Evolutionary conservation across 1,140 invertebrate genomes (phyloP), one percentile per base, ranked within the genome.

Genomic region (Neodiprion lecontei): DNA sequence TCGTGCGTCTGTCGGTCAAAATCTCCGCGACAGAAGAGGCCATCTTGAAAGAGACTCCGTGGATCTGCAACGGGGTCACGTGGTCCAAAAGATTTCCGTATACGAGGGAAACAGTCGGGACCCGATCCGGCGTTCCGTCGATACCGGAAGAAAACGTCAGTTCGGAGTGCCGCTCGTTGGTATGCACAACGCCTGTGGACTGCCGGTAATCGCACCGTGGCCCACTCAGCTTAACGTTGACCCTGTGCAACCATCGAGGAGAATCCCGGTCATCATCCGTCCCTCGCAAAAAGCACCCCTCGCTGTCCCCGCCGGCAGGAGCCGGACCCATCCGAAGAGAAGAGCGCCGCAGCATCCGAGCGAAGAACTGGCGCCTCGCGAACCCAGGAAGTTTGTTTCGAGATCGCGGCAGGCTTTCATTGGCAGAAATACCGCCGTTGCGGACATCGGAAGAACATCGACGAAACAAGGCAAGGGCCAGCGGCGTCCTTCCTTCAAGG

Each of bases 151-250:
- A 17, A 66, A 80, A 23, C 73, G 77, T 21, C 75, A 77, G 14
- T 77, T 87, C 8, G 86, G 85, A 0, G 87, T 88, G n/a, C 87
- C 87, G 2, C 72, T 88, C 11, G 84, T 88, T 0, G 87, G 87
- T 3, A 88, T 88, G 87, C 86, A 86, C 47, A 83, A 84, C 14
- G 81, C 83, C 17, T 82, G 82, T 40, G 83, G 82, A 10, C 75
- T 85, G n/a, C 82, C 83, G 0, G 79, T 84, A 0, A 74, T 84
- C 7, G 80, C 79, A 47, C 77, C 78, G 0, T 84, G 83, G 82
- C 77, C 79, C 12, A 70, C 80, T 9, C 67, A 77, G 9, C 74
- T 79, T 0, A 53, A 77, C 14, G 47, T 83, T 7, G 72, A 77
- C 23, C 73, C 78, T 14, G 9, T 80, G 28, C 72, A 70, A 5